Evolutionary conservation across 1,140 invertebrate genomes (phyloP).

Genomic region (Drosophila hydei): DNA sequence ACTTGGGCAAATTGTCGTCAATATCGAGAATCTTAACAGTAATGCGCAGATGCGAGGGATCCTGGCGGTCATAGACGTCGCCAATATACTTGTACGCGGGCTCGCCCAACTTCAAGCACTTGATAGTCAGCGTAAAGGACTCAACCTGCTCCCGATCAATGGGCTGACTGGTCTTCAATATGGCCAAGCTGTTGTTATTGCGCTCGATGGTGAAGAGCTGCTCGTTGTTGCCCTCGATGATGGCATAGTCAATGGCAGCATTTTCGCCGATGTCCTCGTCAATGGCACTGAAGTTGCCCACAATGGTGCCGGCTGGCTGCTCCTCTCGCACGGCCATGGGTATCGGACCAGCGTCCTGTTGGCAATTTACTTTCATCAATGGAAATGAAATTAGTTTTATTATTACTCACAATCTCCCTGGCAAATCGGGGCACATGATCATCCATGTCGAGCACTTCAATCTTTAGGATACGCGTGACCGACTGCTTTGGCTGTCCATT

Average conservation of each 20-base stretch:
- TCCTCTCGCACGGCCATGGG: slow-evolving; percentile 88
- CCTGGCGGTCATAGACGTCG: slow-evolving; percentile 84
- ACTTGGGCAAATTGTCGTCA: slow-evolving; percentile 90
- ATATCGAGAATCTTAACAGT: slow-evolving; percentile 88
- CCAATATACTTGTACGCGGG: slow-evolving; percentile 80
- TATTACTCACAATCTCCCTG: slow-evolving; percentile 86
- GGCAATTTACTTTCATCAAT: neutral
- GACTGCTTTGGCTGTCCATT: slow-evolving; percentile 90
- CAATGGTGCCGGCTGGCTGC: slow-evolving; percentile 86
- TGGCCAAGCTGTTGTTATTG: slow-evolving; percentile 87
- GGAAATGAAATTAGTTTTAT: neutral
- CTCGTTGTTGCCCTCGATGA: slow-evolving; percentile 90
- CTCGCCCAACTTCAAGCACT: slow-evolving; percentile 85
- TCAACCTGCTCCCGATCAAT: slow-evolving; percentile 88
- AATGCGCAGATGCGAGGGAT: slow-evolving; percentile 89
- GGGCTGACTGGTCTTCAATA: slow-evolving; percentile 86
- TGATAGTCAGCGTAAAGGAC: slow-evolving; percentile 87
- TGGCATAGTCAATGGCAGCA: slow-evolving; percentile 90
- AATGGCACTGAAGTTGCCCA: slow-evolving; percentile 88
- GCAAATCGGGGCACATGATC: slow-evolving; percentile 91
- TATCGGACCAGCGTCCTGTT: slow-evolving; percentile 87
- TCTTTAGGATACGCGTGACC: slow-evolving; percentile 88
- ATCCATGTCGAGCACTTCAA: slow-evolving; percentile 90
- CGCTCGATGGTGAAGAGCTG: slow-evolving; percentile 87
- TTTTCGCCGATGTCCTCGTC: slow-evolving; percentile 91